These are phyloP conservation scores for Palloptera scutellata DNA, from an alignment of 2,888 invertebrate species.

Conservation along the genomic window DNA sequence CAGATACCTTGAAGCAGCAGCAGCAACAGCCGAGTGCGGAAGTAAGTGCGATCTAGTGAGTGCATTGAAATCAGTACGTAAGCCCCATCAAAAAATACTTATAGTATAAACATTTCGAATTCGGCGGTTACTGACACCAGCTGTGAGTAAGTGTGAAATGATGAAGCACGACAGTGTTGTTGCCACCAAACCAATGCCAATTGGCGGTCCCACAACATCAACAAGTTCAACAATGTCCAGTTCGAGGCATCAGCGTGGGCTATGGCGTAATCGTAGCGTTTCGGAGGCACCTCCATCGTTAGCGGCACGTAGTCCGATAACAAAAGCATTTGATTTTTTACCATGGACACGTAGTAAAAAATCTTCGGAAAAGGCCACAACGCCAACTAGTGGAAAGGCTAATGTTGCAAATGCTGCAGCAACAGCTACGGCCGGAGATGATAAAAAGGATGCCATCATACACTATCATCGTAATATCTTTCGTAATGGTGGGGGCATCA, in stretches of 20 bases:
- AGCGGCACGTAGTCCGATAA: slow-evolving; percentile 57
- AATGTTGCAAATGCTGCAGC: slow-evolving; percentile 16
- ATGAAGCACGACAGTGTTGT: slow-evolving; percentile 53
- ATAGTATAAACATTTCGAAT: neutral
- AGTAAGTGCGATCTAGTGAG: neutral
- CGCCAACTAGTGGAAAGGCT: slow-evolving; percentile 8
- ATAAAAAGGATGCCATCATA: slow-evolving; percentile 42
- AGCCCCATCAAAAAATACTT: neutral
- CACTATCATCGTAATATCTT: slow-evolving; percentile 60
- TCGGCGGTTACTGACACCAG: neutral
- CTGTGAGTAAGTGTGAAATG: slow-evolving; percentile 36
- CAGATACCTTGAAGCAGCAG: neutral
- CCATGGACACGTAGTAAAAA: slow-evolving; percentile 60
- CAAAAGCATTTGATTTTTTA: slow-evolving; percentile 62
- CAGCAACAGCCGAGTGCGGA: neutral
- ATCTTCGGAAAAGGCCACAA: slow-evolving; percentile 32
- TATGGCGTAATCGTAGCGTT: slow-evolving; percentile 39
- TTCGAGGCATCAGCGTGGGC: slow-evolving; percentile 27
- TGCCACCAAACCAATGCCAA: slow-evolving; percentile 40
- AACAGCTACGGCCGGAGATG: slow-evolving; percentile 23
- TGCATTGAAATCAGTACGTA: slow-evolving; percentile 4
- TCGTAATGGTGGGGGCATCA: slow-evolving; percentile 58
- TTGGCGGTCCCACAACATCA: slow-evolving; percentile 24
- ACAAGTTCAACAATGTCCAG: slow-evolving; percentile 2
- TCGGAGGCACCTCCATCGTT: slow-evolving; percentile 29